phyloP scores from a whole-genome alignment of 2,888 invertebrate species.

The Anagyrus pseudococci region DNA sequence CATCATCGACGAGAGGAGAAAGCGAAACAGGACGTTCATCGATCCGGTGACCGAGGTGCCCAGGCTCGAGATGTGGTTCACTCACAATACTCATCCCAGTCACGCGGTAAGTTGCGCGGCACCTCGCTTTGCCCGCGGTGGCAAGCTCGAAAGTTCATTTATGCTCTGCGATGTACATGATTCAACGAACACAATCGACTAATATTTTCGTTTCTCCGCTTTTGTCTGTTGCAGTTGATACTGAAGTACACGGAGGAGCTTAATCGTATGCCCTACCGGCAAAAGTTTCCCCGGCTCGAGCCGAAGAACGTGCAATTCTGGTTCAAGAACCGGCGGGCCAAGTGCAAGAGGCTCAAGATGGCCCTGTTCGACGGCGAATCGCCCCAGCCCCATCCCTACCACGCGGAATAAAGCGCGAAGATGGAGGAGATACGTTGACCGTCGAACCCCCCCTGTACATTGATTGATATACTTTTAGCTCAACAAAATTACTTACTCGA shows the following conservation, averaged over 20 bases:
- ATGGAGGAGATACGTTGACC: no score
- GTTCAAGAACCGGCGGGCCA: slow-evolving; percentile 99
- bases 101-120: slow-evolving; percentile 67
- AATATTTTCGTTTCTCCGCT: neutral
- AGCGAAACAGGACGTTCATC: slow-evolving; percentile 97
- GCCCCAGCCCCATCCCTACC: slow-evolving; percentile 64
- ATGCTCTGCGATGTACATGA: neutral
- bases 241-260: slow-evolving; percentile 97
- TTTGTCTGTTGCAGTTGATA: slow-evolving; percentile 72
- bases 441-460: no score
- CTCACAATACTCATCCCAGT: slow-evolving; percentile 97
- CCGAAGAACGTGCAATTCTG: slow-evolving; percentile 99
- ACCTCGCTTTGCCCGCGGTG: no score
- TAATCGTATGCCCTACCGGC: slow-evolving; percentile 95
- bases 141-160: neutral
- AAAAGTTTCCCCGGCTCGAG: slow-evolving; percentile 97
- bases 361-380: slow-evolving; percentile 79
- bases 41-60: slow-evolving; percentile 99
- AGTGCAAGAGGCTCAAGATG: slow-evolving; percentile 96
- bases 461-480: no score
- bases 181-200: no score
- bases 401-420: slow-evolving; percentile 59
- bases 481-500: no score
- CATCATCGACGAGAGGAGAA: slow-evolving; percentile 82
- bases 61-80: slow-evolving; percentile 93